phyloP scores from a whole-genome alignment of 2,113 vertebrate genomes.

The Scolopax mira region DNA sequence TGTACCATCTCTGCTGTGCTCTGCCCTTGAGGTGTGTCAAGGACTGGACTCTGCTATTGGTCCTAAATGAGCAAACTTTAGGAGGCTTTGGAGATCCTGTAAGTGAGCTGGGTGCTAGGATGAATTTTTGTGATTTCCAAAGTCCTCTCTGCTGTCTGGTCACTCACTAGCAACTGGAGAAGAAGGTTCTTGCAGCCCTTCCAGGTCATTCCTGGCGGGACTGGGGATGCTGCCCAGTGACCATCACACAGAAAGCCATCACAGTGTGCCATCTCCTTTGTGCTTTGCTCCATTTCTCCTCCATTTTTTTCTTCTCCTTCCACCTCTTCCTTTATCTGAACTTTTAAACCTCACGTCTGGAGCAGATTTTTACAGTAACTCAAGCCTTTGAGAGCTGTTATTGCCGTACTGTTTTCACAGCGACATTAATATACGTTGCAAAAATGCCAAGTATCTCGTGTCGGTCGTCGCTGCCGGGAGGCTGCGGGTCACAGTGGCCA shows the following conservation, averaged over 20 bases:
- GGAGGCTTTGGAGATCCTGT: neutral
- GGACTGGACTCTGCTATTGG: neutral
- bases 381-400: slow-evolving; percentile 18
- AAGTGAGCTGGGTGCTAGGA: neutral
- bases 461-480: neutral
- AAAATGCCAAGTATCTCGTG: neutral
- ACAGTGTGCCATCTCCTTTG: rapidly evolving
- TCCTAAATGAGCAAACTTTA: neutral
- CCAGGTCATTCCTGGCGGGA: neutral
- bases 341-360: slow-evolving; percentile 17
- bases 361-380: slow-evolving; percentile 55
- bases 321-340: slow-evolving; percentile 34
- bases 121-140: neutral
- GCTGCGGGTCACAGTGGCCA: neutral
- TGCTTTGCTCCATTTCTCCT: neutral
- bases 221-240: neutral
- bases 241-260: rapidly evolving
- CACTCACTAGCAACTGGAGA: neutral
- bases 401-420: slow-evolving; percentile 36
- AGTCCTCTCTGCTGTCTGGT: neutral
- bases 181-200: neutral
- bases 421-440: neutral
- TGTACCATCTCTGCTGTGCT: neutral
- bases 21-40: neutral
- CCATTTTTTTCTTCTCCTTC: neutral